A percentile compares a stretch with the other conserved stretches of the same genome.
Conservation (phyloP, 2,113 vertebrate genomes). For the Tyrannus savana region DNA sequence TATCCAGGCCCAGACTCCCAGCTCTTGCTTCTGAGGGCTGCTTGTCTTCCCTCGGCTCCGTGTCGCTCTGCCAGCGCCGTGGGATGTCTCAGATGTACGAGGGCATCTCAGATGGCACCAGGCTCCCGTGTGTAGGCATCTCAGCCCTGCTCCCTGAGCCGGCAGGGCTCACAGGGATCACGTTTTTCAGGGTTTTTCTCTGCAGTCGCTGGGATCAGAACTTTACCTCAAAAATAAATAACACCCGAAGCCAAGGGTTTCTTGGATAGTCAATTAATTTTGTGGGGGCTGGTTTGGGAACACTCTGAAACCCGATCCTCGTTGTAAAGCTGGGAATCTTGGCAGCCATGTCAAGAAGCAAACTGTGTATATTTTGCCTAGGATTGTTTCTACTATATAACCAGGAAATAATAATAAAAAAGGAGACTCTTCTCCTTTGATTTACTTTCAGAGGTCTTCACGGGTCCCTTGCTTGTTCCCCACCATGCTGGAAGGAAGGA, state of each 20-base stretch:
- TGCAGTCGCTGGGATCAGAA: neutral
- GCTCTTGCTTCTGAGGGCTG: neutral
- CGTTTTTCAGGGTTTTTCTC: neutral
- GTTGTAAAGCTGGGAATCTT: slow-evolving; percentile 2
- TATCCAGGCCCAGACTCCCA: neutral
- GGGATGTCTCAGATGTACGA: slow-evolving; percentile 24
- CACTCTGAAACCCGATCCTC: slow-evolving; percentile 6
- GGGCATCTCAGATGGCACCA: slow-evolving; percentile 57
- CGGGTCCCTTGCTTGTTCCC: neutral
- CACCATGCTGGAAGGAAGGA: neutral
- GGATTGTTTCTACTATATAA: neutral
- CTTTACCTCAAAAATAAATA: slow-evolving; percentile 51
- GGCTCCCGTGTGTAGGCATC: neutral
- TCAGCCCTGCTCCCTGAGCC: slow-evolving; percentile 33
- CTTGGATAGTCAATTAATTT: slow-evolving; percentile 55
- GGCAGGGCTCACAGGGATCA: neutral
- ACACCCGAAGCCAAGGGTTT: slow-evolving; percentile 3
- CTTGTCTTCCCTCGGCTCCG: neutral
- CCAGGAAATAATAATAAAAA: neutral
- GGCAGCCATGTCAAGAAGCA: slow-evolving; percentile 32
- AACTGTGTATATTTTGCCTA: slow-evolving; percentile 44
- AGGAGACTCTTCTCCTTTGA: neutral
- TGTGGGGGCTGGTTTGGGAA: slow-evolving; percentile 42
- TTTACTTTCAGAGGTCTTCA: slow-evolving; percentile 16
- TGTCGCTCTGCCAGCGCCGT: neutral